Base-by-base conservation (phyloP, 2,797 vertebrate species). In the Lateolabrax maculatus region DNA sequence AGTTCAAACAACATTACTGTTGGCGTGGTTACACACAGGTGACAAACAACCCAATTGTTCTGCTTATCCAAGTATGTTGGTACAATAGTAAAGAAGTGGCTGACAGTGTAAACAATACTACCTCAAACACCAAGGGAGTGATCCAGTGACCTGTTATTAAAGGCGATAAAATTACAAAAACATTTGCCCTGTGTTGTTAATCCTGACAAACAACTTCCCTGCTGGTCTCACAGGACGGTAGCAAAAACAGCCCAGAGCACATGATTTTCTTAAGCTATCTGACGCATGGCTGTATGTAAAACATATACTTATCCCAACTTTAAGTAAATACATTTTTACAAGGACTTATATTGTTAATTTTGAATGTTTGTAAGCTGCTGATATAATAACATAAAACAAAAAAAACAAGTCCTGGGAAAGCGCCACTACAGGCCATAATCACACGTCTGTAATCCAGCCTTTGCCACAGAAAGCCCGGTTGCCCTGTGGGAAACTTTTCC, bases 401-500 rank as follows among this genome's bases (percentile, higher is more conserved):
- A 36, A 68, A 67, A 25, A 18, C n/a, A 29, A 77, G 44, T 69
- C 16, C 55, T 81, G 77, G 67, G 71, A 80, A 84, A 84, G 34
- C 2, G 3, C n/a, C 44, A 18, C 53, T 41, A 18, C 39, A 29
- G 52, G 56, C 76, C 46, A 70, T 77, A 75, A 85, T 79, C 68
- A 81, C 69, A 76, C 3, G 3, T 56, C 71, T 68, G 31, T 79
- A 86, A 88, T 83, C 81, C 72, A 53, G 80, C 36, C 46, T 76
- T 16, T 52, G 68, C 61, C 64, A 36, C 52, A 67, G 69, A 27
- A 72, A 73, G 62, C 70, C n/a, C 6, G 3, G n/a, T 6, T 29
- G 36, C 49, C 48, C 71, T 71, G 63, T 78, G 79, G 71, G 79
- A 75, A 84, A 61, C 37, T 21, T 31, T 74, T 69, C 72, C 34